Evolutionary conservation across 2,797 vertebrate species (phyloP).

Genomic region (Gorsachius magnificus): DNA sequence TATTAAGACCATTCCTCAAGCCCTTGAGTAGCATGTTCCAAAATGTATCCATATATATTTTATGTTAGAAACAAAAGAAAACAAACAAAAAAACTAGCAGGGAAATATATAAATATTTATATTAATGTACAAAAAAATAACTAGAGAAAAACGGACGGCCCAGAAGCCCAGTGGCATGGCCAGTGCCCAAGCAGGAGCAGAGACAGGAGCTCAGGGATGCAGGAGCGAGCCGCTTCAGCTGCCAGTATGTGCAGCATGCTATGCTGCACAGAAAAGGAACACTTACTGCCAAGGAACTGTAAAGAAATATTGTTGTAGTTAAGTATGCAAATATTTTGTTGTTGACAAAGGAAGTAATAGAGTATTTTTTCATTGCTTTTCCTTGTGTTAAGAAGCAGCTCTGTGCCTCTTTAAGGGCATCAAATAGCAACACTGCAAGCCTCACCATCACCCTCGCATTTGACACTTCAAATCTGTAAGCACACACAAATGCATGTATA

Average conservation of each 20-base stretch:
- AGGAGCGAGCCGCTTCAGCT: not conserved
- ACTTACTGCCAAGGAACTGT: not conserved
- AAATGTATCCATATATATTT: rapidly evolving
- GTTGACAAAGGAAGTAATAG: not conserved
- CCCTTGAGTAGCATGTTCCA: not conserved
- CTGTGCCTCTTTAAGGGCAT: not conserved
- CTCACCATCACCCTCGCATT: not conserved
- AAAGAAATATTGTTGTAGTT: not conserved
- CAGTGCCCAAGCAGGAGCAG: not conserved
- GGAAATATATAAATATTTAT: not conserved
- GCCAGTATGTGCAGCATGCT: not conserved
- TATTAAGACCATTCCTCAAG: not conserved
- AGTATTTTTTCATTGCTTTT: not conserved
- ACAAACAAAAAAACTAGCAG: not conserved
- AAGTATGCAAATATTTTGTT: not conserved
- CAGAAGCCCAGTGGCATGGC: not conserved
- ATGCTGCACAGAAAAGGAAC: not conserved
- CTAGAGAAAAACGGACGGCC: not conserved
- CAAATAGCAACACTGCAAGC: not conserved
- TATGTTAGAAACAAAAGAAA: not conserved
- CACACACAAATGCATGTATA: not conserved
- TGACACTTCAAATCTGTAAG: not conserved
- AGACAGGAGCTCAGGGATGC: not conserved
- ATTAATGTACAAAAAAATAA: not conserved
- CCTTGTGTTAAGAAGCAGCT: not conserved